phyloP scores from a whole-genome alignment of 2,888 invertebrate species.

The Dynastes maya region DNA sequence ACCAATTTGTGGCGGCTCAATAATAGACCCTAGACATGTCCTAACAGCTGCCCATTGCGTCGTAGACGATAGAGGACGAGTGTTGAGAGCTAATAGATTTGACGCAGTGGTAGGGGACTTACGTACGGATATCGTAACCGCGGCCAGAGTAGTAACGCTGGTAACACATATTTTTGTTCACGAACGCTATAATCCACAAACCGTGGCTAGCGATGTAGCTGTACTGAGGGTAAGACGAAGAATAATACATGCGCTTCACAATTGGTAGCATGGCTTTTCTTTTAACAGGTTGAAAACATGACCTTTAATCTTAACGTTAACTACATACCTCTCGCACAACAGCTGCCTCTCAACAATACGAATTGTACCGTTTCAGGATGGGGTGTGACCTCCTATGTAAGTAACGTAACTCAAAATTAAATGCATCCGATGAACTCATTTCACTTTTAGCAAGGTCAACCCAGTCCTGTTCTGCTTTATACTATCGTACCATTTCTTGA shows the following conservation, averaged over 20 bases:
- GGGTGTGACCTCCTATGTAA: conserved; percentile 35
- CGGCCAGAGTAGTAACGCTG: not conserved
- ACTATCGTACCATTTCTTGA: conserved; percentile 34
- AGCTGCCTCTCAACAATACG: conserved; percentile 20
- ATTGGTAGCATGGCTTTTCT: not conserved
- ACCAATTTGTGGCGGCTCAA: conserved; percentile 42
- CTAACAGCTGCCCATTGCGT: conserved; percentile 51
- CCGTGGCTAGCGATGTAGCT: conserved; percentile 27
- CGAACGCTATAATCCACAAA: conserved; percentile 16
- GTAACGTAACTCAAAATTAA: not conserved
- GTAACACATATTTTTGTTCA: conserved; percentile 45
- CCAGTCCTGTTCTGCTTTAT: conserved; percentile 10
- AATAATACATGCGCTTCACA: not conserved
- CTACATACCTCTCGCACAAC: not conserved
- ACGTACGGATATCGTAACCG: not conserved
- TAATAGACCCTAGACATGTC: conserved; percentile 38
- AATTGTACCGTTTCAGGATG: conserved; percentile 52
- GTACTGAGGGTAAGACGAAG: conserved; percentile 31
- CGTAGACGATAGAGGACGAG: not conserved
- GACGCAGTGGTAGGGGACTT: not conserved
- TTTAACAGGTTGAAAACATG: not conserved
- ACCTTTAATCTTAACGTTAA: conserved; percentile 14
- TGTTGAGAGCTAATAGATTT: not conserved
- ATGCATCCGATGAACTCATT: not conserved
- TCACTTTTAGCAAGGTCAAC: not conserved